A percentile compares a stretch with the other conserved stretches of the same genome.
These are phyloP conservation scores for Corythaixoides concolor DNA, from an alignment of 2,113 vertebrate genomes.

Conservation along the genomic window DNA sequence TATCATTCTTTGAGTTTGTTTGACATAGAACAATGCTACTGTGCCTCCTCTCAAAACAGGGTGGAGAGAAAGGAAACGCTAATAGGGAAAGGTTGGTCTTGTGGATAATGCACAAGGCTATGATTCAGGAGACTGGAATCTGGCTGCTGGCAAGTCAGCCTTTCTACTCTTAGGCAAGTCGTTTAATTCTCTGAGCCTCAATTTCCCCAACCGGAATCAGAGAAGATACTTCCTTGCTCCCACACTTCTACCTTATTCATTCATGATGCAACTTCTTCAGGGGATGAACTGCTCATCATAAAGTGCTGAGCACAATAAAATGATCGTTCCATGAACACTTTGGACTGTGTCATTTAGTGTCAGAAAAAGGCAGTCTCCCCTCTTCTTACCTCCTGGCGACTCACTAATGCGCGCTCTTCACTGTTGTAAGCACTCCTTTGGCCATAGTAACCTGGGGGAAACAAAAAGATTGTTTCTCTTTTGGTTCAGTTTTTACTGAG, in stretches of 20 bases:
- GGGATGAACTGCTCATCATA: background rate
- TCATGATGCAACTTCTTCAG: slow-evolving; percentile 25
- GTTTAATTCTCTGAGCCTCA: background rate
- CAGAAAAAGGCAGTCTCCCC: background rate
- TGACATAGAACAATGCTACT: slow-evolving; percentile 2
- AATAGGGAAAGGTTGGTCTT: slow-evolving; percentile 33
- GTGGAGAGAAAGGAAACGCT: slow-evolving; percentile 59
- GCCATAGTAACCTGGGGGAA: background rate
- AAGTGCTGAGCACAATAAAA: background rate
- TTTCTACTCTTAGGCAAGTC: slow-evolving; percentile 21
- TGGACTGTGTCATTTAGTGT: too few relatives aligned
- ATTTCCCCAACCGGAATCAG: slow-evolving; percentile 25
- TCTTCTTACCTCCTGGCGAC: background rate
- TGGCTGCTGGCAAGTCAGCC: slow-evolving; percentile 28
- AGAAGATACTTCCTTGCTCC: slow-evolving; percentile 29
- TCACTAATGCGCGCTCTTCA: background rate
- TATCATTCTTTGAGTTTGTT: background rate
- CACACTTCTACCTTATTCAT: slow-evolving; percentile 1
- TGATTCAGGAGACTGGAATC: slow-evolving; percentile 52
- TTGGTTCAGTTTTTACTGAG: background rate
- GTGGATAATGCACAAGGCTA: slow-evolving; percentile 48
- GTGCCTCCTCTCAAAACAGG: slow-evolving; percentile 38
- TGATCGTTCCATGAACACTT: background rate
- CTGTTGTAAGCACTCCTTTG: background rate
- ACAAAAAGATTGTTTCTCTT: background rate